A percentile compares a stretch with the other conserved stretches of the same genome.
Conservation (phyloP, 2,113 vertebrate species). For the Onychostoma macrolepis region DNA sequence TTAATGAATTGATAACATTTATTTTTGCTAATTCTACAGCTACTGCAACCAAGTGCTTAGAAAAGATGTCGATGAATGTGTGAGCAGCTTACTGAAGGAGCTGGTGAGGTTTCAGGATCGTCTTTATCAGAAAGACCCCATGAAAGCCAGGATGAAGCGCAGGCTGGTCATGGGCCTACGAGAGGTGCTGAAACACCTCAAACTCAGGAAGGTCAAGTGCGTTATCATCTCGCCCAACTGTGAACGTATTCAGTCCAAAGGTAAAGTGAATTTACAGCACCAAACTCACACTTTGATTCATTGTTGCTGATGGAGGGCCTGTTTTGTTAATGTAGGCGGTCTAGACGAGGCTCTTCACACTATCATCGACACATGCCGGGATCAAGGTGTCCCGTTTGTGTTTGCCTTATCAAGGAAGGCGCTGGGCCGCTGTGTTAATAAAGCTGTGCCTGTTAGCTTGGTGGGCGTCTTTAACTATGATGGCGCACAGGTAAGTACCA, state of each 20-base stretch:
- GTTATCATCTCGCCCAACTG: conserved; percentile 98
- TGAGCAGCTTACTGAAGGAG: conserved; percentile 87
- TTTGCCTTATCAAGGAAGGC: conserved; percentile 94
- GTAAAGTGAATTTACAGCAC: conserved; percentile 64
- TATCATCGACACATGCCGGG: conserved; percentile 88
- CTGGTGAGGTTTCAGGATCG: conserved; percentile 97
- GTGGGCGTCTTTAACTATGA: conserved; percentile 99
- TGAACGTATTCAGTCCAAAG: conserved; percentile 94
- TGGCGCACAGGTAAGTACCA: conserved; percentile 88
- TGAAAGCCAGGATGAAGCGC: conserved; percentile 94
- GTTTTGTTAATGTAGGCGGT: conserved; percentile 79
- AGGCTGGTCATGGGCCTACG: conserved; percentile 95
- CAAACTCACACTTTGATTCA: neutral
- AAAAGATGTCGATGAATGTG: conserved; percentile 93
- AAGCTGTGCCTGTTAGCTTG: conserved; percentile 93
- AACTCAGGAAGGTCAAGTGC: conserved; percentile 91
- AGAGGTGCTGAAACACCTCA: conserved; percentile 95
- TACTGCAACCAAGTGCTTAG: conserved; percentile 97
- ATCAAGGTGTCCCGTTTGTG: conserved; percentile 91
- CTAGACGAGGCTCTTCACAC: conserved; percentile 93
- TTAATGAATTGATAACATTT: neutral
- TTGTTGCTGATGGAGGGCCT: neutral
- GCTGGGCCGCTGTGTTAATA: conserved; percentile 93
- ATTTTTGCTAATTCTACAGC: conserved; percentile 67
- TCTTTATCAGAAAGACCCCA: conserved; percentile 94